Conservation (phyloP, 2,888 invertebrate genomes). For the Schrankia costaestrigalis region DNA sequence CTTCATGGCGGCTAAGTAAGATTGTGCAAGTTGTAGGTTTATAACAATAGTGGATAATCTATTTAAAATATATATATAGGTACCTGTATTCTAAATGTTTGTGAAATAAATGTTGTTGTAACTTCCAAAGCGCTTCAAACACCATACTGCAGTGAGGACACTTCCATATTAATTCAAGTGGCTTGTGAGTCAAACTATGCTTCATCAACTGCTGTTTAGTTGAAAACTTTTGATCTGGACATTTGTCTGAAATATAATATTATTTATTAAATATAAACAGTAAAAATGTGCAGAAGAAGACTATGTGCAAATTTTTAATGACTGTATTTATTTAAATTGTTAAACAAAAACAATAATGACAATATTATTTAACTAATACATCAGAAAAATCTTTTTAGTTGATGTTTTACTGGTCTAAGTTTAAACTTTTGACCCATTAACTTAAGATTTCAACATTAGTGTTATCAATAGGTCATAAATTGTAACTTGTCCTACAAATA, state of each 20-base stretch:
- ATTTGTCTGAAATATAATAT: constrained; percentile 50
- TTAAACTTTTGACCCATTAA: no score
- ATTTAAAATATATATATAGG: background rate
- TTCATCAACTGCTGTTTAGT: constrained; percentile 71
- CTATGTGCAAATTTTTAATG: background rate
- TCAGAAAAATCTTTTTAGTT: no score
- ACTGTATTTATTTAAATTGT: no score
- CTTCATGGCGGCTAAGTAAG: no score
- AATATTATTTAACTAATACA: no score
- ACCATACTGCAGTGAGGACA: constrained; percentile 66
- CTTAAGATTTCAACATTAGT: no score
- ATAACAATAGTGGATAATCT: background rate
- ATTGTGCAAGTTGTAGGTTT: no score
- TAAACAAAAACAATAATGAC: no score
- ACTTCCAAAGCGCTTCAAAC: constrained; percentile 65
- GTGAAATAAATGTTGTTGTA: constrained; percentile 68
- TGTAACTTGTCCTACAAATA: no score
- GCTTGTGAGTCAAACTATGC: constrained; percentile 62
- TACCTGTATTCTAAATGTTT: constrained; percentile 68
- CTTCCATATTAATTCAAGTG: constrained; percentile 61
- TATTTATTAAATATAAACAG: background rate
- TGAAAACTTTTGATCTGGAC: constrained; percentile 63
- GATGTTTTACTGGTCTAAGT: no score
- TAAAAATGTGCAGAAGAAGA: background rate
- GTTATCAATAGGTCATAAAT: no score